Conservation (phyloP, 2,888 invertebrate species). For the Gibbula magus region DNA sequence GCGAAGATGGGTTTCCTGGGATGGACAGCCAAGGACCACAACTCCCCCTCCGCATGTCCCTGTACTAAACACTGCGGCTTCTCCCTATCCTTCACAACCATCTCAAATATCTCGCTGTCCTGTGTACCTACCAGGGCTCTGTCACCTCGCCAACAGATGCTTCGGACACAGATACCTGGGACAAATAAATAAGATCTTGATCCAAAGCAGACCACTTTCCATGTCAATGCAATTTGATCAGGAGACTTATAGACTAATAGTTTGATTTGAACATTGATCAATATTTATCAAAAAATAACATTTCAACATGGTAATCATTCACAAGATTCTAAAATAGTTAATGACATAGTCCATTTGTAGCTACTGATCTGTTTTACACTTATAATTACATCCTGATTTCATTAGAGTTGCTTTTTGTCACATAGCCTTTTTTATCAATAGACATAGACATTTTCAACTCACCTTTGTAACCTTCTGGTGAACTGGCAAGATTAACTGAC, state of each 20-base stretch:
- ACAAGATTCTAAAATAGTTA: no score
- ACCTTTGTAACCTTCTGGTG: conserved; percentile 73
- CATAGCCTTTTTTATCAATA: no score
- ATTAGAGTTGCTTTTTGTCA: no score
- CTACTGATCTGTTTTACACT: no score
- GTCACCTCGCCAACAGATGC: conserved; percentile 73
- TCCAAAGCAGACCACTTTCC: not conserved
- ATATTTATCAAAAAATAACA: no score
- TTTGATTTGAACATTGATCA: no score
- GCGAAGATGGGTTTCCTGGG: conserved; percentile 74
- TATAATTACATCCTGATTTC: no score
- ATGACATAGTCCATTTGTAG: no score
- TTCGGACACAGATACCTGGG: conserved; percentile 69
- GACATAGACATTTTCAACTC: not conserved
- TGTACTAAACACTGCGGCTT: conserved; percentile 69
- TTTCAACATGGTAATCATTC: no score
- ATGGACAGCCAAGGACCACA: conserved; percentile 74
- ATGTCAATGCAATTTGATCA: no score
- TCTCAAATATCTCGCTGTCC: conserved; percentile 74
- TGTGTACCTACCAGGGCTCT: conserved; percentile 72
- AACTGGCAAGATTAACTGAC: conserved; percentile 65
- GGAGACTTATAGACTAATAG: not conserved
- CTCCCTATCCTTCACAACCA: conserved; percentile 64
- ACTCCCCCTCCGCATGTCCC: conserved; percentile 75
- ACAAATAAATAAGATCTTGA: not conserved